Evolutionary conservation across 2,888 invertebrate genomes (phyloP).

Genomic region (Elmis aenea): DNA sequence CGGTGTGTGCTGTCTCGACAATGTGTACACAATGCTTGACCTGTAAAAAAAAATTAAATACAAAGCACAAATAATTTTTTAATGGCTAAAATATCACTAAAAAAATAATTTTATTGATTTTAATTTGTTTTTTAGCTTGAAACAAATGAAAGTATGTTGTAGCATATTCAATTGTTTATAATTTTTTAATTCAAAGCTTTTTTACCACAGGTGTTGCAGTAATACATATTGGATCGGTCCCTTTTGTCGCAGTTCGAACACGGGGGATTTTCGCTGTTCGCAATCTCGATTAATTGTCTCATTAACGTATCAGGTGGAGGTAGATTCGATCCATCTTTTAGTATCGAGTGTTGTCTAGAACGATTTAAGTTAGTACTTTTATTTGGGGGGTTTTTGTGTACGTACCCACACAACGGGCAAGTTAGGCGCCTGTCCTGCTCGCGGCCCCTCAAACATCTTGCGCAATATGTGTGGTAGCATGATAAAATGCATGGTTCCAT

Average conservation of each 20-base stretch:
- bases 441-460: conserved; percentile 58
- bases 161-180: no score
- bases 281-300: conserved; percentile 64
- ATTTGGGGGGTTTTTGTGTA: conserved; percentile 6
- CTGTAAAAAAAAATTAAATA: conserved; percentile 38
- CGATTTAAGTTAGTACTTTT: neutral
- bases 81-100: conserved; percentile 12
- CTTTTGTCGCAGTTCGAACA: conserved; percentile 76
- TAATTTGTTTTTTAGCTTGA: no score
- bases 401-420: conserved; percentile 66
- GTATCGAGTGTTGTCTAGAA: conserved; percentile 53
- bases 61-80: conserved; percentile 6
- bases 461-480: conserved; percentile 69
- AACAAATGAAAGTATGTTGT: no score
- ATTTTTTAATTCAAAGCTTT: no score
- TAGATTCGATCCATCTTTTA: conserved; percentile 57
- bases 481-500: conserved; percentile 62
- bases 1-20: conserved; percentile 70
- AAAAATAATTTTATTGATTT: no score
- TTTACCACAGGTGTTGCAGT: conserved; percentile 73
- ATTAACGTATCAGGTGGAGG: conserved; percentile 64
- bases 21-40: conserved; percentile 65
- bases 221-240: conserved; percentile 65
- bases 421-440: conserved; percentile 57
- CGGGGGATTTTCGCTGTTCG: conserved; percentile 65